Conservation (phyloP, 2,797 vertebrate genomes). For the Sebastes vulpes region DNA sequence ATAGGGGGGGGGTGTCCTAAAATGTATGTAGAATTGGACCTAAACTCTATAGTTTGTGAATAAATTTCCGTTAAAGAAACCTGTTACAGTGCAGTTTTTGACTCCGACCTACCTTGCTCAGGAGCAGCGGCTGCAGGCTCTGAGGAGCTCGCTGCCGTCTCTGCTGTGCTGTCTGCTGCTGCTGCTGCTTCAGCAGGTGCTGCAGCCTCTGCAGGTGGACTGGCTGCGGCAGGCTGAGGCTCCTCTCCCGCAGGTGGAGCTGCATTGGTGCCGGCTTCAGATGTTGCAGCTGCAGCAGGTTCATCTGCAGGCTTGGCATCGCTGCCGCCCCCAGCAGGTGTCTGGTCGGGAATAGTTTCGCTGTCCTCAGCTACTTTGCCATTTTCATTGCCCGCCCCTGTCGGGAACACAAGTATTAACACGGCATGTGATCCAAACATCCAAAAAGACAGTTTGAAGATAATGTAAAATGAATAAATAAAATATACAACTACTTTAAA, state of each 20-base stretch:
- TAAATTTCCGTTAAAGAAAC: neutral
- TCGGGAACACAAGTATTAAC: neutral
- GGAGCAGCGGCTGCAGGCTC: conserved; percentile 27
- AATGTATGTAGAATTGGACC: neutral
- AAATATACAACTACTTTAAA: neutral
- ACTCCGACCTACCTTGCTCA: conserved; percentile 56
- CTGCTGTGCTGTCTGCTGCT: neutral
- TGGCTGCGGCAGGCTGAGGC: conserved; percentile 17
- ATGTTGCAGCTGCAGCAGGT: conserved; percentile 18
- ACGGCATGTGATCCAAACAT: neutral
- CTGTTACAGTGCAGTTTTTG: neutral
- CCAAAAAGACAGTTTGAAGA: neutral
- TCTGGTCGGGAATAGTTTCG: conserved; percentile 79
- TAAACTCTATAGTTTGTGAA: neutral
- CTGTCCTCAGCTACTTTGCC: conserved; percentile 73
- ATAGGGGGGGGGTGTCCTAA: neutral
- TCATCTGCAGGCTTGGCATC: conserved; percentile 36
- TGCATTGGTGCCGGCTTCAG: conserved; percentile 25
- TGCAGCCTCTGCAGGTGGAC: conserved; percentile 10
- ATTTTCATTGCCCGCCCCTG: conserved; percentile 71
- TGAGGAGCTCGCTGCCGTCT: neutral
- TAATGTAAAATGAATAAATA: neutral
- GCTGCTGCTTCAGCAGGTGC: neutral
- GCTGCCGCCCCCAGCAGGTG: conserved; percentile 9
- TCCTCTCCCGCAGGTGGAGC: conserved; percentile 45